A percentile compares a stretch with the other conserved stretches of the same genome.
Conservation (phyloP, 2,888 invertebrate genomes). For the Cheilosia impressa region DNA sequence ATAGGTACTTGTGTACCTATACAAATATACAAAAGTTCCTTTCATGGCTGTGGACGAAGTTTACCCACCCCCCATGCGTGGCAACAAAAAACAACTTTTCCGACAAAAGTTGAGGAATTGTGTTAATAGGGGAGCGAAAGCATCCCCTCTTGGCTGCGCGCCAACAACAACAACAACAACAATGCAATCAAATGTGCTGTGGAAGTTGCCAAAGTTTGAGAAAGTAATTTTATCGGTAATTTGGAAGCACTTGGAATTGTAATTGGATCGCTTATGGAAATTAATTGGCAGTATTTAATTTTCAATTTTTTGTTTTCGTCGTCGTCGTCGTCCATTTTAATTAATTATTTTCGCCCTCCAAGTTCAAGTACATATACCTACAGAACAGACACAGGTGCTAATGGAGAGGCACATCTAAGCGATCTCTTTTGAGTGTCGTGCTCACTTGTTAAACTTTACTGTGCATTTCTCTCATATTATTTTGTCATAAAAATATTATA, state of each 20-base stretch:
- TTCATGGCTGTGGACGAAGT: constrained; percentile 10
- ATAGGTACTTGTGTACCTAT: neutral
- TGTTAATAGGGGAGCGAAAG: constrained; percentile 32
- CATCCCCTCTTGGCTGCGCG: constrained; percentile 7
- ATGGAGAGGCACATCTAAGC: constrained; percentile 9
- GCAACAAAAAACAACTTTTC: constrained; percentile 21
- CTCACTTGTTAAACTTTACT: neutral
- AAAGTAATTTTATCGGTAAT: constrained; percentile 74
- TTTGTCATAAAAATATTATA: neutral
- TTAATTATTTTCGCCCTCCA: constrained; percentile 38
- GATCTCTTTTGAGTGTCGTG: neutral
- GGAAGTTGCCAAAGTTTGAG: constrained; percentile 49
- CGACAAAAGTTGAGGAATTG: constrained; percentile 46
- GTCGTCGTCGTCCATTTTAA: constrained; percentile 27
- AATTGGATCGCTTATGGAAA: constrained; percentile 75
- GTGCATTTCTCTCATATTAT: neutral
- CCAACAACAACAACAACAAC: constrained; percentile 16
- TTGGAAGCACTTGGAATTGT: constrained; percentile 73
- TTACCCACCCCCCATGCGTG: neutral
- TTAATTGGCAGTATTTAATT: constrained; percentile 75
- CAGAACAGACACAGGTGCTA: constrained; percentile 27
- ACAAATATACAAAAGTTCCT: constrained; percentile 30
- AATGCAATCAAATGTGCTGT: neutral
- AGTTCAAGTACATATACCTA: neutral
- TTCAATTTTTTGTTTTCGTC: constrained; percentile 42